Conservation (phyloP, 2,113 vertebrate species). For the Campylorhamphus procurvoides region DNA sequence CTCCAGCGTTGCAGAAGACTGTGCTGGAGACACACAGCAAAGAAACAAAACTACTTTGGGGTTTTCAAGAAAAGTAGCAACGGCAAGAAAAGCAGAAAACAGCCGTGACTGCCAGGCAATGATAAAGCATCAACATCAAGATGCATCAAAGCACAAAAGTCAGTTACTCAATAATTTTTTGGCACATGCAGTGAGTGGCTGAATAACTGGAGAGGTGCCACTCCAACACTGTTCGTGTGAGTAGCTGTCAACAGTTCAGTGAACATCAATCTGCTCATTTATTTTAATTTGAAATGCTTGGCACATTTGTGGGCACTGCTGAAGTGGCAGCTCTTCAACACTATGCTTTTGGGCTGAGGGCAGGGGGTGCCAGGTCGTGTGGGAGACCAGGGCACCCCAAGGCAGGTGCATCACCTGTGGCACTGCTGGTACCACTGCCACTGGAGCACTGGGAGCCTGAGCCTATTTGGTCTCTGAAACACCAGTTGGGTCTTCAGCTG, state of each 20-base stretch:
- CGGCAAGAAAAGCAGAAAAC: not conserved
- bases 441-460: rapidly evolving
- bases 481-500: rapidly evolving
- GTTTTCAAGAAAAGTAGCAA: not conserved
- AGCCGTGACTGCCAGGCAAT: not conserved
- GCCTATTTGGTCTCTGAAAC: rapidly evolving
- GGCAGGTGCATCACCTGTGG: rapidly evolving
- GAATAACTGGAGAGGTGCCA: not conserved
- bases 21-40: not conserved
- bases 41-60: not conserved
- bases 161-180: not conserved
- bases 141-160: not conserved
- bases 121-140: not conserved
- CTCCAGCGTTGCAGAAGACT: not conserved
- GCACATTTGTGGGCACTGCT: rapidly evolving
- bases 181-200: not conserved
- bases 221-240: rapidly evolving
- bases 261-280: not conserved
- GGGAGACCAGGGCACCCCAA: not conserved
- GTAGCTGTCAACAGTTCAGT: not conserved
- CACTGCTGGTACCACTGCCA: rapidly evolving
- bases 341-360: not conserved
- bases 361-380: not conserved
- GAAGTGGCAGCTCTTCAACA: rapidly evolving
- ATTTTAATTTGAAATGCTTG: not conserved